Base-by-base conservation (phyloP, 2,797 vertebrate species). In the Cyclura pinguis region DNA sequence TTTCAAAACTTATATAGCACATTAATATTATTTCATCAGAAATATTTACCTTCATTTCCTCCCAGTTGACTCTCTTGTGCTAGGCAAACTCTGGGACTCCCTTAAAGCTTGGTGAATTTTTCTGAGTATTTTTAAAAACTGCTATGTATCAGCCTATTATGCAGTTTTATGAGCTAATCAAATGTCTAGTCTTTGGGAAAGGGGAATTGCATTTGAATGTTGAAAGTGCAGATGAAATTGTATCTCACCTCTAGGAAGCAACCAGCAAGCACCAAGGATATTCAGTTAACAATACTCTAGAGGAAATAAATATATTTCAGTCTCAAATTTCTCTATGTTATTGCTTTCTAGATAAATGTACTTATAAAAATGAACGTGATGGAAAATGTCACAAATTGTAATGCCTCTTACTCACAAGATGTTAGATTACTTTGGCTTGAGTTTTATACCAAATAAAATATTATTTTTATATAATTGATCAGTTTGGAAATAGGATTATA, bases 131-230 rank as follows among this genome's bases (percentile, higher is more conserved):
- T 88, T 9, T 85, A 57, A 87, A 12, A 6, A 22, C 47, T 27
- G 50, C 38, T 85, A 27, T n/a, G 57, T 69, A 5, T 73, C 72
- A 74, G n/a, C 50, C 55, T 22, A 88, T 94, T 42, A 72, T 89
- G 86, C 50, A 84, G 12, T 91, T 92, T 94, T 80, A 80, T 92
- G 35, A 87, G 86, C 57, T 82, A 88, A 93, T 92, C 84, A 88
- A 64, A 6, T 82, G 4, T 42, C 20, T 6, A 84, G 32, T 90
- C 35, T 88, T 83, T 87, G 67, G 10, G 76, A 57, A 81, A 81
- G 64, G 86, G 32, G 85, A 91, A 93, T 89, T 84, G 80, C 59
- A 87, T 93, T 89, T 91, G 1, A 57, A 24, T 16, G 0, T 59
- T 85, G 88, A 90, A 87, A 87, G 76, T 72, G 0, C 89, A 94